Base-by-base conservation (phyloP, 1,140 invertebrate genomes). In the Ostrea denselamellosa region DNA sequence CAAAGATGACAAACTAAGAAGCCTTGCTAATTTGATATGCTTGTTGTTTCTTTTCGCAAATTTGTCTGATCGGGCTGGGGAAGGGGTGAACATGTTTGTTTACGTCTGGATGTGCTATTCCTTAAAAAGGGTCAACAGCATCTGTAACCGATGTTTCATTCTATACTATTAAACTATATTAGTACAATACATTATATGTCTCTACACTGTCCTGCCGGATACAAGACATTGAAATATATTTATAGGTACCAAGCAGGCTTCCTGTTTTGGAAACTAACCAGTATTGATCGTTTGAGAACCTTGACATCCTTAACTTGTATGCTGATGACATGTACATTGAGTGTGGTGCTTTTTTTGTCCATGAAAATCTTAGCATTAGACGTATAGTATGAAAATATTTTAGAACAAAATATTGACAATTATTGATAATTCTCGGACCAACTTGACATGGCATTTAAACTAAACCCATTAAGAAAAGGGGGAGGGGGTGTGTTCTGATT, bases 261-360 rank as follows among this genome's bases (percentile, higher is more conserved):
- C 44, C 54, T 58, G 83, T 86, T 85, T n/a, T 68, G 83, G 86
- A 89, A 77, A 86, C 81, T 71, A 89, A 71, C 54, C 52, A 17
- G 77, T 83, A 17, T 86, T 85, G 62, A 65, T 62, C 25, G 51
- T 65, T 85, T 44, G 44, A 8, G 58, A 52, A 52, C 68, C 19
- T 25, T 71, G 85, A 58, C 85, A 68, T 14, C 25, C 2, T 28
- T 25, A 0, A n/a, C 9, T n/a, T 44, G 65, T 52, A 62, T 51
- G 68, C 62, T 52, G 62, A 68, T 68, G 85, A 85, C 44, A 58
- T 77, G 68, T 77, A 77, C 68, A 77, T 77, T 71, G 8, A 58
- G 56, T 58, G 56, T 58, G 56, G 56, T 14, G 19, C 9, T 56
- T 62, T 19, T 62, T 19, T 62, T n/a, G 34, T 44, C 22, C 34